Base-by-base conservation (phyloP, 2,888 invertebrate species). In the Latrodectus hesperus region DNA sequence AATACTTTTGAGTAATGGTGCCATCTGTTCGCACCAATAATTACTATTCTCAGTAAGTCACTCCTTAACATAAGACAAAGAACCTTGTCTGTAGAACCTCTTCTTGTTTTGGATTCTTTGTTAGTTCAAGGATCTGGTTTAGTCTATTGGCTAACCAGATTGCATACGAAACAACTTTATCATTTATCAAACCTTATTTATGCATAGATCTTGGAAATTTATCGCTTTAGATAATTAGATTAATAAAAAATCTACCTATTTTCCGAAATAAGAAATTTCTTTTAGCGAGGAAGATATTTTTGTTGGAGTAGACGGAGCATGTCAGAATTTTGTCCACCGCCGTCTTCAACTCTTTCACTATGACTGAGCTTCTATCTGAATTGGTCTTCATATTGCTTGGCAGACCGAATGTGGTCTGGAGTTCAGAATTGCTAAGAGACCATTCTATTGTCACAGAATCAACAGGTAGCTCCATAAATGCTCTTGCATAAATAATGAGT, bases 331-430 rank as follows among this genome's bases (percentile, higher is more conserved):
- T 75, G 53, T 86, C 76, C 9, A 14, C 26, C 4, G n/a, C 6
- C n/a, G 53, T 76, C 16, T 65, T 68, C 52, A 80, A 70, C n/a
- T 86, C 85, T 14, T 80, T 86, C 10, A 86, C 75, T 12, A 86
- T 65, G 12, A 86, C 64, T 9, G 85, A 67, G 51, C 80, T 86
- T 16, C 80, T 80, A 10, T 86, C 85, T 4, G 22, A 60, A 4
- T 55, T 80, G 17, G 76, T 52, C 22, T 76, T 80, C 80, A 86
- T 86, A 16, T 86, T 80, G 49, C 85, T 86, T 9, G 85, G 85
- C 3, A 86, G 49, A 17, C 53, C 55, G 53, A 73, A 49, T 12
- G 52, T 74, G 16, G 51, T 38, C 14, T 38, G n/a, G 26, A 71
- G 72, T 6, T 73, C 67, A 12, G 52, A 1, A 9, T 75, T 67